Evolutionary conservation across 2,797 vertebrate species (phyloP).

Genomic region (Aulostomus chinensis): DNA sequence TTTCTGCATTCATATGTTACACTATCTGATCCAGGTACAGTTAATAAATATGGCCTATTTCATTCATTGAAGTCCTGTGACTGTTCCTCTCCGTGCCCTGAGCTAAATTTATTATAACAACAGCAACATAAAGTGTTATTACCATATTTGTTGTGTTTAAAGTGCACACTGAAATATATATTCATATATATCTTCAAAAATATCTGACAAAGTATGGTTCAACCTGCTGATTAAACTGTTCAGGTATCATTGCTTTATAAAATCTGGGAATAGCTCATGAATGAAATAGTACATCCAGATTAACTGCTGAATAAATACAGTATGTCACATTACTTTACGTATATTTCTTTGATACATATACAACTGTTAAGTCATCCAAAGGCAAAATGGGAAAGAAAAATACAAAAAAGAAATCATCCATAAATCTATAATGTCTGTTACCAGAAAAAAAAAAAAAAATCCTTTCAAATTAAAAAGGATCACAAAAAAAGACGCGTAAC

Average conservation of each 20-base stretch:
- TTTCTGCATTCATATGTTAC: slow-evolving; percentile 71
- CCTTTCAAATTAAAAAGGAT: slow-evolving; percentile 15
- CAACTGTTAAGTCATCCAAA: slow-evolving; percentile 21
- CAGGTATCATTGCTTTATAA: slow-evolving; percentile 38
- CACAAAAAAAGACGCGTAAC: slow-evolving; percentile 16
- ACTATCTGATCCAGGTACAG: slow-evolving; percentile 54
- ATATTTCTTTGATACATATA: slow-evolving; percentile 30
- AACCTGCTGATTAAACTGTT: slow-evolving; percentile 34
- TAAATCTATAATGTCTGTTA: no score
- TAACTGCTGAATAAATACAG: slow-evolving; percentile 53
- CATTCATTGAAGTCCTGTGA: slow-evolving; percentile 40
- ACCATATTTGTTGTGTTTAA: slow-evolving; percentile 49
- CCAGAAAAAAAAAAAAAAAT: slow-evolving; percentile 2
- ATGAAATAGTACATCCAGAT: slow-evolving; percentile 68
- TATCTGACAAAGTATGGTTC: slow-evolving; percentile 30
- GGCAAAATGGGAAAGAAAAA: slow-evolving; percentile 29
- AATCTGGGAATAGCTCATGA: slow-evolving; percentile 55
- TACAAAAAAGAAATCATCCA: slow-evolving; percentile 5
- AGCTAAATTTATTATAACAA: slow-evolving; percentile 49
- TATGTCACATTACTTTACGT: slow-evolving; percentile 29
- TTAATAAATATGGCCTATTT: slow-evolving; percentile 67
- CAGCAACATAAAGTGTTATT: slow-evolving; percentile 32
- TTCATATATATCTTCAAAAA: neutral
- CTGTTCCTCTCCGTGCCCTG: slow-evolving; percentile 51
- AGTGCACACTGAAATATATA: slow-evolving; percentile 49